phyloP scores from a whole-genome alignment of 2,113 vertebrate species.

The Pyxicephalus adspersus region DNA sequence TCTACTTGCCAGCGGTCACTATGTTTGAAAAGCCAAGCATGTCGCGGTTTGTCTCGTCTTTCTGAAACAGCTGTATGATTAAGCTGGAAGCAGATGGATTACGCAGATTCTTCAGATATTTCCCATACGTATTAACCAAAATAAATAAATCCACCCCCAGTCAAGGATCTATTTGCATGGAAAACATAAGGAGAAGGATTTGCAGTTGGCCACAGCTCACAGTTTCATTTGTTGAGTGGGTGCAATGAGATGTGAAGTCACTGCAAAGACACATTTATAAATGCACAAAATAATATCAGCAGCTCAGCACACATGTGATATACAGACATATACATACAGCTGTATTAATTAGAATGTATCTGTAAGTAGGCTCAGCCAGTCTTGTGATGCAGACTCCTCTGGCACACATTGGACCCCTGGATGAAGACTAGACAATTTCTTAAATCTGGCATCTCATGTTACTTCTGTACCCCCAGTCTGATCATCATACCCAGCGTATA shows the following conservation, averaged over 20 bases:
- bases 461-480: no score
- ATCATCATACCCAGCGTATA: no score
- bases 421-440: no score
- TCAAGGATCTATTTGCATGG: slow-evolving; percentile 2
- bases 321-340: no score
- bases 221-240: not conserved
- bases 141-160: slow-evolving; percentile 19
- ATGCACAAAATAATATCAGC: no score
- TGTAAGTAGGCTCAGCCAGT: no score
- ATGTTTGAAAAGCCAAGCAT: not conserved
- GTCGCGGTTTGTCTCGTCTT: not conserved
- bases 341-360: no score
- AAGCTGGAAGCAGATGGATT: not conserved
- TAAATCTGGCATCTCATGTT: no score
- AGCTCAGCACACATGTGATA: no score
- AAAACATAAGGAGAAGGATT: not conserved
- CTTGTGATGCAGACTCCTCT: no score
- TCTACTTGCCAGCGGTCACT: no score
- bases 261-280: not conserved
- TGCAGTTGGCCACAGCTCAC: not conserved
- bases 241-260: not conserved
- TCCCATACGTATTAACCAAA: not conserved
- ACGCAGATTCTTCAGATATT: not conserved
- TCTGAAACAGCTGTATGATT: not conserved
- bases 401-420: no score